These are phyloP conservation scores for Micrasema minimum DNA, from an alignment of 1,140 invertebrate species.

Conservation along the genomic window DNA sequence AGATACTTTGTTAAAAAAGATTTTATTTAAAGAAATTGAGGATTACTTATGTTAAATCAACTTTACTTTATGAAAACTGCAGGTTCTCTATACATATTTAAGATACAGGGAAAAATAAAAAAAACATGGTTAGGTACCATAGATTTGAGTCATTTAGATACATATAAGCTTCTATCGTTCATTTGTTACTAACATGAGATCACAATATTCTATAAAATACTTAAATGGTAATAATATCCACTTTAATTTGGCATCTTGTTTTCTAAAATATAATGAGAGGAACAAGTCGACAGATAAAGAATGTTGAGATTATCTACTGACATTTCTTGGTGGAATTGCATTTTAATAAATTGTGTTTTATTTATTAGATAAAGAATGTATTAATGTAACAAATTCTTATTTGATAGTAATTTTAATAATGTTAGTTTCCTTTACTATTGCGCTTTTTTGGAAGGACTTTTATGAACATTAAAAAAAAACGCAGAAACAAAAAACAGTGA, in stretches of 20 bases:
- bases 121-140: slow-evolving; percentile 48
- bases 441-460: slow-evolving; percentile 31
- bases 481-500: too few relatives aligned
- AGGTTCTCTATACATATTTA: too few relatives aligned
- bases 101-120: slow-evolving; percentile 22
- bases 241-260: slow-evolving; percentile 53
- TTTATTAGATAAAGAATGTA: too few relatives aligned
- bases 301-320: too few relatives aligned
- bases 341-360: too few relatives aligned
- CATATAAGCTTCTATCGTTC: slow-evolving; percentile 49
- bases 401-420: slow-evolving; percentile 20
- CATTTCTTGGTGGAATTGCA: too few relatives aligned
- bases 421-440: slow-evolving; percentile 8
- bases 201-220: slow-evolving; percentile 53
- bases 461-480: slow-evolving; percentile 1
- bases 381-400: slow-evolving; percentile 14
- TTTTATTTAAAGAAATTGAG: too few relatives aligned
- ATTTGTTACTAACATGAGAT: slow-evolving; percentile 52
- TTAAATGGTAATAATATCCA: slow-evolving; percentile 54
- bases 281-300: slow-evolving; percentile 19
- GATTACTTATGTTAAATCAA: too few relatives aligned
- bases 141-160: slow-evolving; percentile 54
- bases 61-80: too few relatives aligned
- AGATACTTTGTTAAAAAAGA: too few relatives aligned
- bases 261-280: slow-evolving; percentile 23